phyloP scores from a whole-genome alignment of 2,797 vertebrate genomes.

The Lindbergichthys nudifrons region DNA sequence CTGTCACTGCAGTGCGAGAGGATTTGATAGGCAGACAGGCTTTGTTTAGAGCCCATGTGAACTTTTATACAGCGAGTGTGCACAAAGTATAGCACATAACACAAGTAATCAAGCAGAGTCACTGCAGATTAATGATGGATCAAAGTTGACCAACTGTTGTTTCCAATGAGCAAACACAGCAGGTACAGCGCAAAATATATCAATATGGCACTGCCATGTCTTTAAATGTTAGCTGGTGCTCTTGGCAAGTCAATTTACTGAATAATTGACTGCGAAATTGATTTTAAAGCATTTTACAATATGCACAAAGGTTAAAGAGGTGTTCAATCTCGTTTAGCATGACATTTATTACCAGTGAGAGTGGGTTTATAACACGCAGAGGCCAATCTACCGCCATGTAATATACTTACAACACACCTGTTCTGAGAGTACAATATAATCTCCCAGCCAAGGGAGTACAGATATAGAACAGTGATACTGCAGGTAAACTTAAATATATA shows the following conservation, averaged over 20 bases:
- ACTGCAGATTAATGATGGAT: constrained; percentile 38
- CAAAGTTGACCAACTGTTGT: constrained; percentile 65
- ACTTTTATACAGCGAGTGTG: constrained; percentile 43
- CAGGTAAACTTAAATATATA: constrained; percentile 41
- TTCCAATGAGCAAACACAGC: constrained; percentile 54
- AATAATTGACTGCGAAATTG: constrained; percentile 3
- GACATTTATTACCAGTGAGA: constrained; percentile 31
- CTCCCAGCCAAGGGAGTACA: constrained; percentile 12
- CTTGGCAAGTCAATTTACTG: constrained; percentile 1
- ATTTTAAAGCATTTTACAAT: constrained; percentile 32
- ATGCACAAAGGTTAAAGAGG: constrained; percentile 44
- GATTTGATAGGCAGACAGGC: constrained; percentile 66
- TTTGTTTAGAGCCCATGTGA: constrained; percentile 63
- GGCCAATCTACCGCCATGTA: constrained; percentile 1
- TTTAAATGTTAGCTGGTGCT: neutral
- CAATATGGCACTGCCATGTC: neutral
- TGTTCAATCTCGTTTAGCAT: constrained; percentile 17
- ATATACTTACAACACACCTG: constrained; percentile 5
- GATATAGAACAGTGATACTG: constrained; percentile 30
- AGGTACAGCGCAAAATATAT: constrained; percentile 16
- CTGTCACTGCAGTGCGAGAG: constrained; percentile 53
- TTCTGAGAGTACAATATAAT: constrained; percentile 8
- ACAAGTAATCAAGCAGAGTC: constrained; percentile 36
- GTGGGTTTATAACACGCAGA: constrained; percentile 24
- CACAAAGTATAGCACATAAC: constrained; percentile 65